Base-by-base conservation (phyloP, 2,113 vertebrate species). In the Picathartes gymnocephalus region DNA sequence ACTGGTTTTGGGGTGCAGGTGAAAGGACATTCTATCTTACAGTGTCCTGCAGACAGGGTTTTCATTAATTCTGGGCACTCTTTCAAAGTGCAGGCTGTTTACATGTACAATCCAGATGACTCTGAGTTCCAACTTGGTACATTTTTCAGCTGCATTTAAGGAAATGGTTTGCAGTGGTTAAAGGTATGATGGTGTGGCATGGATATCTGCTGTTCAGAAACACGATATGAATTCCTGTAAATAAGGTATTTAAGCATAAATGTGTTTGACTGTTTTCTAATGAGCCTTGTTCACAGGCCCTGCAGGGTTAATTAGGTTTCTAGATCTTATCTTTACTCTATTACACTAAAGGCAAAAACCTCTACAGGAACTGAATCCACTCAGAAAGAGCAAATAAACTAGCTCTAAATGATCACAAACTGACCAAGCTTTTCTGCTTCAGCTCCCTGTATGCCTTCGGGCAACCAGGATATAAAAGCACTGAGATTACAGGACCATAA, bases 381-480 rank as follows among this genome's bases (percentile, higher is more conserved):
- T 97, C 95, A 97, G 97, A 95, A 97, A 95, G 93, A 98, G 97
- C 97, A 97, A 91, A 98, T 98, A 97, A 98, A 98, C 95, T 87
- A 85, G 96, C 96, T 97, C 98, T 98, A 98, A 98, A 98, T 98
- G 97, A 97, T 97, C 97, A 97, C 98, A 98, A 98, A 98, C 96
- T 97, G 97, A 98, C 97, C 80, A 79, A 82, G 94, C 92, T 98
- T 98, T 98, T 98, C 94, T 85, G 96, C 97, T 97, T 97, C 97
- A 96, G 90, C 96, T 97, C 97, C 95, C 96, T 81, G 80, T 88
- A 72, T 97, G 96, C 98, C 97, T 96, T 97, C 92, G 87, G 98
- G 98, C 97, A 88, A 94, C 7, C 35, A 14, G 72, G 92, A 95
- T 97, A 97, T 97, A 95, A 97, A 97, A 97, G 94, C 97, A 92